A percentile compares a stretch with the other conserved stretches of the same genome.
Evolutionary conservation across 2,888 invertebrate species (phyloP).

Genomic region (Lasioglossum malachurum): DNA sequence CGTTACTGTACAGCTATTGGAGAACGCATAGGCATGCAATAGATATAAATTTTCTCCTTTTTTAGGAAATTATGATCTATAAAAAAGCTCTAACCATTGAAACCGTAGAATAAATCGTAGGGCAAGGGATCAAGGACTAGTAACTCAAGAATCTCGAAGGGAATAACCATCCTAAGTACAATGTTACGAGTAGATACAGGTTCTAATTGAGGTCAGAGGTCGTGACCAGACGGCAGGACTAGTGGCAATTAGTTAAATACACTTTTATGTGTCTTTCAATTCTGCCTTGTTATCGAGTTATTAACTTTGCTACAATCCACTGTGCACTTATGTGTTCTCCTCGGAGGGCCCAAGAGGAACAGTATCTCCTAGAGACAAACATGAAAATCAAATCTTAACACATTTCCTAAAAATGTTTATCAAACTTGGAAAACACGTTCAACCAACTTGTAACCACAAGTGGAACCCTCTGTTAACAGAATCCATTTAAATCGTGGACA

Average conservation of each 20-base stretch:
- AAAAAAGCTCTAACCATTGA: too few relatives aligned
- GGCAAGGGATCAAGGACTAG: too few relatives aligned
- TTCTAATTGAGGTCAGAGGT: conserved; percentile 34
- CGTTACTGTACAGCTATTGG: too few relatives aligned
- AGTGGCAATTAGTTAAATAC: conserved; percentile 32
- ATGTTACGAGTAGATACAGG: neutral
- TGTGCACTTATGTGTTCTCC: neutral
- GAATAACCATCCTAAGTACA: neutral
- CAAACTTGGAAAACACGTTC: too few relatives aligned
- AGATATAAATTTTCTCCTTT: too few relatives aligned
- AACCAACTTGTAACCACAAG: too few relatives aligned
- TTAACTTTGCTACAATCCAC: neutral
- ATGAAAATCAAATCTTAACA: too few relatives aligned
- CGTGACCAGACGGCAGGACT: neutral
- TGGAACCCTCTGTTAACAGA: neutral
- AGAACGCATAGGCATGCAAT: too few relatives aligned
- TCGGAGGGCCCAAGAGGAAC: neutral
- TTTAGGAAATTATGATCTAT: too few relatives aligned
- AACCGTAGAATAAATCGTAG: too few relatives aligned
- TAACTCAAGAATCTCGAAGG: neutral
- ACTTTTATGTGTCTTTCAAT: conserved; percentile 29
- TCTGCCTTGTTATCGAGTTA: neutral
- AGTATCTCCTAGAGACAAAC: too few relatives aligned
- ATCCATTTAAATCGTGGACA: neutral
- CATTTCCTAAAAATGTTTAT: too few relatives aligned